These are phyloP conservation scores for Scatophagus argus DNA, from an alignment of 2,113 vertebrate genomes.

Conservation along the genomic window DNA sequence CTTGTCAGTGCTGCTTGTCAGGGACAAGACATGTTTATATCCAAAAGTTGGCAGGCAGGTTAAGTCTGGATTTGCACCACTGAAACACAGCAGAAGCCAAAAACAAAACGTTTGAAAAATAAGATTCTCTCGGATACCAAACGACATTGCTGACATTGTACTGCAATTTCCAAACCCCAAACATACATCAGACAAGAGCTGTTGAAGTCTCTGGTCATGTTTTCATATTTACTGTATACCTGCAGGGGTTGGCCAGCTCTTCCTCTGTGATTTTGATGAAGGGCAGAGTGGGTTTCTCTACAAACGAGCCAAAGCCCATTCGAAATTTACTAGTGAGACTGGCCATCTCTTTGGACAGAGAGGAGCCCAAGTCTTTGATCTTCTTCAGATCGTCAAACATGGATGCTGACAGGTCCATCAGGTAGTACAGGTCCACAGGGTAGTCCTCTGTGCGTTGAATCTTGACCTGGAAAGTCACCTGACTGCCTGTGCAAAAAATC, in stretches of 20 bases:
- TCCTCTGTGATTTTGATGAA: slow-evolving; percentile 91
- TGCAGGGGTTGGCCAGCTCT: slow-evolving; percentile 93
- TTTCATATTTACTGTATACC: slow-evolving; percentile 78
- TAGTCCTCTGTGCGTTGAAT: slow-evolving; percentile 95
- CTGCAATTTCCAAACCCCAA: not conserved
- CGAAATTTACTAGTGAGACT: slow-evolving; percentile 96
- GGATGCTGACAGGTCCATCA: slow-evolving; percentile 98
- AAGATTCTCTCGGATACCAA: not conserved
- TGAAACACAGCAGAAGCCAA: slow-evolving; percentile 64
- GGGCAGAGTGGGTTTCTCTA: slow-evolving; percentile 96
- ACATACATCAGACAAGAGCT: not conserved
- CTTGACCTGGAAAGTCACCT: slow-evolving; percentile 91
- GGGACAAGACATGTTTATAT: slow-evolving; percentile 92
- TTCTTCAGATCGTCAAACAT: slow-evolving; percentile 93
- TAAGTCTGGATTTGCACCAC: slow-evolving; percentile 70
- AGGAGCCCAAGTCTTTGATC: slow-evolving; percentile 93
- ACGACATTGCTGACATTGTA: not conserved
- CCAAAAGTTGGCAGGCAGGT: slow-evolving; percentile 92
- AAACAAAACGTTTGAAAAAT: not conserved
- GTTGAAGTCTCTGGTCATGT: not conserved
- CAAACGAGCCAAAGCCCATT: slow-evolving; percentile 97
- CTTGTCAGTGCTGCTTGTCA: slow-evolving; percentile 90
- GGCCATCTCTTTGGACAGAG: slow-evolving; percentile 94
- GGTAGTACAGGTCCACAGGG: slow-evolving; percentile 97
- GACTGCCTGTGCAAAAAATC: slow-evolving; percentile 82